Conservation (phyloP, 2,888 invertebrate species). For the Drosophila mimica region DNA sequence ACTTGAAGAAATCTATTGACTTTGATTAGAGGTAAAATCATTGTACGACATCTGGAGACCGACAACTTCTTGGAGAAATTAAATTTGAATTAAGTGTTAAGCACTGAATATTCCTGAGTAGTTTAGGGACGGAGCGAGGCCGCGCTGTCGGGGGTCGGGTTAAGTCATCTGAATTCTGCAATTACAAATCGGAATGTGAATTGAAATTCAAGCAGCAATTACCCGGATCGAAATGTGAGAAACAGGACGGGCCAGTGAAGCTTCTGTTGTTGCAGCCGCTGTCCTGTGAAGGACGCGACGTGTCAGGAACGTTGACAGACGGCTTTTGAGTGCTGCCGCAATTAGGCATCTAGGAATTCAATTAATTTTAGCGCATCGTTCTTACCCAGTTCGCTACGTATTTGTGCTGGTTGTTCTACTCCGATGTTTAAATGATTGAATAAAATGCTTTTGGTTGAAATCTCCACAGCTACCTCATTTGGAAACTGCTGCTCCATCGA, state of each 20-base stretch:
- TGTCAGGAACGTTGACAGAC: constrained; percentile 59
- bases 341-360: constrained; percentile 77
- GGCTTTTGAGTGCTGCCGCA: constrained; percentile 72
- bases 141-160: constrained; percentile 31
- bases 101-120: constrained; percentile 37
- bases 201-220: constrained; percentile 81
- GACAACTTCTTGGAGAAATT: constrained; percentile 30
- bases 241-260: constrained; percentile 23
- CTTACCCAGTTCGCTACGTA: constrained; percentile 4
- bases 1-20: neutral
- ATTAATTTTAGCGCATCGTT: constrained; percentile 64
- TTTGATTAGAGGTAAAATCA: neutral
- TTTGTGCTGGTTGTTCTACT: constrained; percentile 31
- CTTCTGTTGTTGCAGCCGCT: neutral
- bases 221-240: constrained; percentile 64
- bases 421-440: constrained; percentile 75
- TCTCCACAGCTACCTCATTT: constrained; percentile 37
- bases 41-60: neutral
- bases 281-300: constrained; percentile 62
- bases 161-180: constrained; percentile 42
- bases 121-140: constrained; percentile 6
- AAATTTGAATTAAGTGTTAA: constrained; percentile 58
- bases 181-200: constrained; percentile 65
- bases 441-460: constrained; percentile 47
- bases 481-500: constrained; percentile 4